phyloP scores from a whole-genome alignment of 2,113 vertebrate species.

The Dunckerocampus dactyliophorus region DNA sequence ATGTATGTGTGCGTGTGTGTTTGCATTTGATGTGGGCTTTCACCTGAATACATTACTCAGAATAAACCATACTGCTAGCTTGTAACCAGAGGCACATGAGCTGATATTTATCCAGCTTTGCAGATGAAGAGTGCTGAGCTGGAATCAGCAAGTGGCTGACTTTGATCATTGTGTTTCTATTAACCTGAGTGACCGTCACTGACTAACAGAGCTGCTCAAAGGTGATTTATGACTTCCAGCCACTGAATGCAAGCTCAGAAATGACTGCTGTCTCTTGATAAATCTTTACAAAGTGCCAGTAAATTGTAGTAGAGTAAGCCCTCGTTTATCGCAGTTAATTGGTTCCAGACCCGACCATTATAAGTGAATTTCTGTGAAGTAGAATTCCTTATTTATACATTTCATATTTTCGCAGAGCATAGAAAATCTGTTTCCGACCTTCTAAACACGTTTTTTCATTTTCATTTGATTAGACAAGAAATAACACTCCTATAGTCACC shows the following conservation, averaged over 20 bases:
- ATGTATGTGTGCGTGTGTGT: constrained; percentile 12
- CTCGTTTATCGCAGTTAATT: too few species aligned
- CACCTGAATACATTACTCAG: constrained; percentile 11
- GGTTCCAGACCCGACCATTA: too few species aligned
- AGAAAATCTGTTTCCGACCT: too few species aligned
- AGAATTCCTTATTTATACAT: too few species aligned
- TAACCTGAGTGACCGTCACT: constrained; percentile 45
- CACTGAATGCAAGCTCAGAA: constrained; percentile 12
- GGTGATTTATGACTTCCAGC: constrained; percentile 48
- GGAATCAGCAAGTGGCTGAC: constrained; percentile 21
- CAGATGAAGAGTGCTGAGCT: constrained; percentile 28
- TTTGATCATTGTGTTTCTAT: constrained; percentile 53
- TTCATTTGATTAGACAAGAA: too few species aligned
- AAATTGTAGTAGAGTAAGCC: neutral
- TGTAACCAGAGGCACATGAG: constrained; percentile 22
- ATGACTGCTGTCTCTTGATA: constrained; percentile 19
- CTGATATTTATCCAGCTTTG: constrained; percentile 41
- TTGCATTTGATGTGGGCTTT: constrained; percentile 15
- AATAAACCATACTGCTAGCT: constrained; percentile 16
- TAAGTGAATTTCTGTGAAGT: too few species aligned
- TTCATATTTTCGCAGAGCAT: too few species aligned
- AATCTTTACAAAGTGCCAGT: constrained; percentile 30
- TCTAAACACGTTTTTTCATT: too few species aligned
- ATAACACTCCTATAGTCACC: too few species aligned
- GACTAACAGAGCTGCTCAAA: constrained; percentile 21